Evolutionary conservation across 2,888 invertebrate species (phyloP).

Genomic region (Agriopis marginaria): DNA sequence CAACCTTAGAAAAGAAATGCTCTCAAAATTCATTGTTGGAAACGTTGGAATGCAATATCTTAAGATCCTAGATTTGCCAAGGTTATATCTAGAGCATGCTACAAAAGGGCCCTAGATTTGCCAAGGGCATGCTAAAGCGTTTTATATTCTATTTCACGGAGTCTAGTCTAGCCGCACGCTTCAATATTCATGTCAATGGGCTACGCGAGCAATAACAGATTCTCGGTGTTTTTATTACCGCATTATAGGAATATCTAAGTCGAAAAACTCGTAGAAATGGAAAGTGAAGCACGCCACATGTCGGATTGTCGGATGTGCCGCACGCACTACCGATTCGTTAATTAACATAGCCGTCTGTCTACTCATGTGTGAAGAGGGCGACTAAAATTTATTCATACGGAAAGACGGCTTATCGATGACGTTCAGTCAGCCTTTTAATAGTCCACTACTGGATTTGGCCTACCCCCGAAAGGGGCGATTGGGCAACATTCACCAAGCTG

Average conservation of each 20-base stretch:
- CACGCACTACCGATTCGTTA: constrained; percentile 47
- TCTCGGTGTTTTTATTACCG: constrained; percentile 27
- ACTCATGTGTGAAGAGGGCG: constrained; percentile 23
- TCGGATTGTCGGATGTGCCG: constrained; percentile 33
- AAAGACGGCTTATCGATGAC: too few relatives aligned
- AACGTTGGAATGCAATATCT: too few relatives aligned
- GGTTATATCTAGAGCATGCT: too few relatives aligned
- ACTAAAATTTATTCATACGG: too few relatives aligned
- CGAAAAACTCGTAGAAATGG: constrained; percentile 60
- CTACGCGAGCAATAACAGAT: constrained; percentile 30
- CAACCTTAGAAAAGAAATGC: too few relatives aligned
- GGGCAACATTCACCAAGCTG: too few relatives aligned
- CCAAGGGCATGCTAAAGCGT: constrained; percentile 8
- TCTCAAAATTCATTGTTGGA: too few relatives aligned
- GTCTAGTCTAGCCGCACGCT: constrained; percentile 17
- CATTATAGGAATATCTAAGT: constrained; percentile 46
- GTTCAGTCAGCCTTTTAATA: too few relatives aligned
- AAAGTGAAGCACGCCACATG: constrained; percentile 60
- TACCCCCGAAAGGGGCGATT: too few relatives aligned
- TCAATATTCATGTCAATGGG: constrained; percentile 32
- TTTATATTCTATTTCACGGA: constrained; percentile 14
- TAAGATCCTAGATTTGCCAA: too few relatives aligned
- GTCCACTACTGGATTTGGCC: too few relatives aligned
- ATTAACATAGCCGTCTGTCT: constrained; percentile 36
- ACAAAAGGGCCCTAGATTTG: not conserved